Evolutionary conservation across 1,140 invertebrate species (phyloP).

Genomic region (Berghia stephanieae): DNA sequence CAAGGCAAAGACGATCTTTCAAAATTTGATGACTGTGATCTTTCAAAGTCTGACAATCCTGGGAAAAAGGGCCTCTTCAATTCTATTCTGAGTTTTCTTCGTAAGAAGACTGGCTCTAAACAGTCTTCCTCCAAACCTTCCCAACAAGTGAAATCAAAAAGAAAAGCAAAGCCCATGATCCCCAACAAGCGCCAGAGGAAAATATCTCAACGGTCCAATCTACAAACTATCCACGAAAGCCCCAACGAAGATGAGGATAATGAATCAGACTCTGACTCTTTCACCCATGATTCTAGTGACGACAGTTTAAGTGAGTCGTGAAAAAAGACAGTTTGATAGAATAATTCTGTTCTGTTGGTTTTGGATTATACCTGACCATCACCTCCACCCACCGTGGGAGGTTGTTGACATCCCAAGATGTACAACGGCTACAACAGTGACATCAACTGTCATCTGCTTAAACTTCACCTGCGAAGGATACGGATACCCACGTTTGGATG

Average conservation of each 20-base stretch:
- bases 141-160: conserved; percentile 50
- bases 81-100: conserved; percentile 53
- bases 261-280: conserved; percentile 53
- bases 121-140: neutral
- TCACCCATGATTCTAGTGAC: conserved; percentile 48
- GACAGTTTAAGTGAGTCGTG: conserved; percentile 37
- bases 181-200: conserved; percentile 60
- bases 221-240: conserved; percentile 60
- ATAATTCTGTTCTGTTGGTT: neutral
- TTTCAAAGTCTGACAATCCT: conserved; percentile 31
- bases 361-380: neutral
- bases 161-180: conserved; percentile 51
- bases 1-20: conserved; percentile 33
- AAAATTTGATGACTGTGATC: conserved; percentile 41
- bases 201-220: conserved; percentile 61
- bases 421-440: neutral
- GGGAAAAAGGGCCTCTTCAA: conserved; percentile 59
- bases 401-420: neutral
- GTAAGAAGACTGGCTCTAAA: conserved; percentile 47
- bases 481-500: too few species aligned
- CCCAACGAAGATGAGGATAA: conserved; percentile 56
- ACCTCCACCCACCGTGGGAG: neutral
- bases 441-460: neutral
- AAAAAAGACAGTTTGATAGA: neutral
- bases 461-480: too few species aligned